Evolutionary conservation across 2,113 vertebrate genomes (phyloP).

Genomic region (Excalfactoria chinensis): DNA sequence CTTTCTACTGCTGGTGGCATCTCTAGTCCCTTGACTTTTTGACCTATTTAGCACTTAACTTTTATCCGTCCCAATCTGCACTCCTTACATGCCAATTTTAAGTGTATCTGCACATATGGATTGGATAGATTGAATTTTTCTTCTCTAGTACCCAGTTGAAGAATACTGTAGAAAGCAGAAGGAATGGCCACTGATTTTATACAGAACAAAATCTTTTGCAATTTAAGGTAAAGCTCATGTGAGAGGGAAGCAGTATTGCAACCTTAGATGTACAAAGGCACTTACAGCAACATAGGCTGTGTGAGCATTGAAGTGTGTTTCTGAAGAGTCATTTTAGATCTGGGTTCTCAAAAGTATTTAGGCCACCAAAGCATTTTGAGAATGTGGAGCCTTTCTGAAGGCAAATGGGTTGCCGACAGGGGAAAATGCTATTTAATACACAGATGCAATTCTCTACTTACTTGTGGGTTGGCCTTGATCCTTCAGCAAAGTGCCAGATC

Average conservation of each 20-base stretch:
- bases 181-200: neutral
- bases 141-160: neutral
- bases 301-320: neutral
- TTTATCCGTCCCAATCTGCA: neutral
- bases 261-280: neutral
- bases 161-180: neutral
- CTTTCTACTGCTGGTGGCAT: neutral
- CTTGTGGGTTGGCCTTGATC: neutral
- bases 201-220: neutral
- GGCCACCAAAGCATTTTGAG: neutral
- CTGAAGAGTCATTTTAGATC: neutral
- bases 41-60: neutral
- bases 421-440: neutral
- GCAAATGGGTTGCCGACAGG: accelerated
- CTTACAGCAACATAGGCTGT: neutral
- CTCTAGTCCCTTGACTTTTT: neutral
- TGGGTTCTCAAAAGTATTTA: neutral
- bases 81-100: neutral
- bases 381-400: neutral
- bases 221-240: neutral
- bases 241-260: neutral
- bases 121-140: neutral
- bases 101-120: neutral
- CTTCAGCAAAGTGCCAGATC: neutral
- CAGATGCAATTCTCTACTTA: neutral